Evolutionary conservation across 2,888 invertebrate genomes (phyloP).

Genomic region (Epinotia ramella): DNA sequence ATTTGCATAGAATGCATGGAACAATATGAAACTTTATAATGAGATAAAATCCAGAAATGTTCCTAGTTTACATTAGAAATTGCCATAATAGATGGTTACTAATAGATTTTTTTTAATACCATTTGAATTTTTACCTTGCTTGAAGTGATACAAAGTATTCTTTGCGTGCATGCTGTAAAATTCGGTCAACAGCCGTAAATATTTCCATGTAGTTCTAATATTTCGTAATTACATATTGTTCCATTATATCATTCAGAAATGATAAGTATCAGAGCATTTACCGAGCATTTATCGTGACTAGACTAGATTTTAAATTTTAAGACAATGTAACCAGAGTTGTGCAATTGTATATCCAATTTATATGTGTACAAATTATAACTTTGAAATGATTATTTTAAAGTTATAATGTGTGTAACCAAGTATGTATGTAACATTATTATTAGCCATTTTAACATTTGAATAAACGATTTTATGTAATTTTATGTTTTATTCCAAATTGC

Average conservation of each 20-base stretch:
- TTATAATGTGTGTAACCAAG: constrained; percentile 14
- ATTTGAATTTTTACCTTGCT: neutral
- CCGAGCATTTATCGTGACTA: constrained; percentile 56
- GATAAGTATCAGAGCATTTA: constrained; percentile 52
- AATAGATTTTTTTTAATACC: neutral
- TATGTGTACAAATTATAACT: constrained; percentile 20
- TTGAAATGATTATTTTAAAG: constrained; percentile 13
- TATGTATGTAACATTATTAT: constrained; percentile 23
- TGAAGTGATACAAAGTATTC: neutral
- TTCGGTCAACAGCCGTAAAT: neutral
- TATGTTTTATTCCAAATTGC: constrained; percentile 6
- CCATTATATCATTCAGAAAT: constrained; percentile 18
- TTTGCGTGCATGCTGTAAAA: neutral
- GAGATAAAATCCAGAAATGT: neutral
- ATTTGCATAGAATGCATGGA: constrained; percentile 14
- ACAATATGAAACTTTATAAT: constrained; percentile 7
- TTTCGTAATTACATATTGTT: constrained; percentile 20
- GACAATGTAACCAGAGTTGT: constrained; percentile 42
- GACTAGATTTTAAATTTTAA: constrained; percentile 42
- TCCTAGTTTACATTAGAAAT: neutral
- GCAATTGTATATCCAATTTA: constrained; percentile 48
- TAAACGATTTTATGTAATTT: constrained; percentile 20
- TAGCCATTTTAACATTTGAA: constrained; percentile 36
- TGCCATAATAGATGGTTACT: neutral
- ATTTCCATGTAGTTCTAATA: neutral